These are phyloP conservation scores for Archocentrus centrarchus DNA, from an alignment of 2,113 vertebrate species.

Conservation along the genomic window DNA sequence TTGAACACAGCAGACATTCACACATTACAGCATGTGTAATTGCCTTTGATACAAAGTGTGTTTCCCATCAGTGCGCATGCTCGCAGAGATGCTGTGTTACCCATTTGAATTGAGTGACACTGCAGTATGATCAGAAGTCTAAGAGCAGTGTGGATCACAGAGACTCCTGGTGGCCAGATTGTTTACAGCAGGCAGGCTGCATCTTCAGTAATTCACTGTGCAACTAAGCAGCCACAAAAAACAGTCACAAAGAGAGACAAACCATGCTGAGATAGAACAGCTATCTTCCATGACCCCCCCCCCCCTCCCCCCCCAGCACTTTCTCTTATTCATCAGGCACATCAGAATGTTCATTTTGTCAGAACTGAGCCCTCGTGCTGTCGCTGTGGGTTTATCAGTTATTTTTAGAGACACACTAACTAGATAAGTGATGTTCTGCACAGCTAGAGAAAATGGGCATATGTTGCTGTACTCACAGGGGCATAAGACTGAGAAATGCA, in stretches of 20 bases:
- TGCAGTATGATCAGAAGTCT: constrained; percentile 61
- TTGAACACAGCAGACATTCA: not conserved
- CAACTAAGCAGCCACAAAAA: not conserved
- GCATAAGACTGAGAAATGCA: not conserved
- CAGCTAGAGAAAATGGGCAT: constrained; percentile 7
- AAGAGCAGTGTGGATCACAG: constrained; percentile 24
- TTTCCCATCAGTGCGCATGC: constrained; percentile 45
- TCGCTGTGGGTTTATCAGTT: not conserved
- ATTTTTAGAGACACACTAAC: constrained; percentile 42
- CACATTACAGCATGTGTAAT: not conserved
- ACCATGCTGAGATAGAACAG: constrained; percentile 4
- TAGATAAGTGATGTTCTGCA: constrained; percentile 23
- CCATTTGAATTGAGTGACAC: constrained; percentile 66
- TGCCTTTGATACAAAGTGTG: constrained; percentile 7
- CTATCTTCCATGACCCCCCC: not conserved
- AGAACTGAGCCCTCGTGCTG: constrained; percentile 10
- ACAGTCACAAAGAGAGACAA: not conserved
- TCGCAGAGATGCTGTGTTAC: constrained; percentile 34
- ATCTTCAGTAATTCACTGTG: not conserved
- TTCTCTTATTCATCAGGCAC: not conserved
- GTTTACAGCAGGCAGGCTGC: constrained; percentile 38
- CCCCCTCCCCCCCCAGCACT: not conserved
- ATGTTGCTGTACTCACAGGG: not conserved
- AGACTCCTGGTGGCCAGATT: constrained; percentile 63
- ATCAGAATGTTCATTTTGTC: constrained; percentile 3